Percentiles rank a stretch among this genome's conserved stretches.
These are phyloP conservation scores for Tapirus terrestris DNA, from an alignment of 2,113 vertebrate species.

Conservation along the genomic window DNA sequence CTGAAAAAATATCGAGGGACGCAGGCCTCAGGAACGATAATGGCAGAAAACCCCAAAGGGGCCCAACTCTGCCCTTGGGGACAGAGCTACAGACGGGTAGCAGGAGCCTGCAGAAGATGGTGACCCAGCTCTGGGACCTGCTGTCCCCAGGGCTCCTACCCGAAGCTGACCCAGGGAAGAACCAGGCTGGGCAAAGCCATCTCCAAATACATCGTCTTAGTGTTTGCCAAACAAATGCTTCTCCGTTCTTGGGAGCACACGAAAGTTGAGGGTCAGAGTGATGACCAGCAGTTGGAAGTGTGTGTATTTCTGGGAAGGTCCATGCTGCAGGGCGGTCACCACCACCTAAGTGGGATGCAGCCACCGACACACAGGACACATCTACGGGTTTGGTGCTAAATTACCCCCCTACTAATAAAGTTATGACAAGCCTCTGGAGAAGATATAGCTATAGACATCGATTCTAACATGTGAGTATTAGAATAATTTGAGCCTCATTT, in stretches of 20 bases:
- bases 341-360: rapidly evolving
- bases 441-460: rapidly evolving
- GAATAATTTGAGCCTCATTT: neutral
- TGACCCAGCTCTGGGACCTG: neutral
- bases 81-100: rapidly evolving
- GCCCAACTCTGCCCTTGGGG: neutral
- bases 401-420: neutral
- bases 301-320: neutral
- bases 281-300: rapidly evolving
- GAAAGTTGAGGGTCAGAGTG: neutral
- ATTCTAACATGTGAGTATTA: too few species aligned
- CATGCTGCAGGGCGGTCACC: rapidly evolving
- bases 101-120: rapidly evolving
- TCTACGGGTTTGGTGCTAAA: rapidly evolving
- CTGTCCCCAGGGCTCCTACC: too few species aligned
- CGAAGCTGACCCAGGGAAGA: too few species aligned
- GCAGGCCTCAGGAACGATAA: neutral
- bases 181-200: neutral
- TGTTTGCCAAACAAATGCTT: neutral
- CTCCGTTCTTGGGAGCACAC: neutral
- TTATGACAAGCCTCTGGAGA: rapidly evolving
- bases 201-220: neutral
- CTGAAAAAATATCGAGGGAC: neutral
- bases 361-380: rapidly evolving
- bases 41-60: neutral